Evolutionary conservation across 2,888 invertebrate species (phyloP).

Genomic region (Aporophyla nigra): DNA sequence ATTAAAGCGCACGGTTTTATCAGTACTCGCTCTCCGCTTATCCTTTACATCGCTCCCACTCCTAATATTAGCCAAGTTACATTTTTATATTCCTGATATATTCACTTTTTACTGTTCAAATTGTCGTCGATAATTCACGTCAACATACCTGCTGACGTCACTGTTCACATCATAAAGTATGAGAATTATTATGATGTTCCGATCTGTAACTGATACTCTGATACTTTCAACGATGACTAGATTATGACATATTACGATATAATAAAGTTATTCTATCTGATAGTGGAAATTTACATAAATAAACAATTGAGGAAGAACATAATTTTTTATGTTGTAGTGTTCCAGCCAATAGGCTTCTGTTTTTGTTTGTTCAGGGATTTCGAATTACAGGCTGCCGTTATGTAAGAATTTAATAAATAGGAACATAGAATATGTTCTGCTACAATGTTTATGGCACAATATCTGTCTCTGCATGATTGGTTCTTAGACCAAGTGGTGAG

Average conservation of each 20-base stretch:
- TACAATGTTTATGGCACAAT: not conserved
- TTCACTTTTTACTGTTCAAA: slow-evolving; percentile 74
- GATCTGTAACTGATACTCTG: slow-evolving; percentile 62
- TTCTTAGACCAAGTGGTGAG: not conserved
- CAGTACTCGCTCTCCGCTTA: slow-evolving; percentile 29
- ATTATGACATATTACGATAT: slow-evolving; percentile 65
- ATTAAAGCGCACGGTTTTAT: not conserved
- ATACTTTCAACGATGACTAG: slow-evolving; percentile 58
- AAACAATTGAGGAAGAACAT: slow-evolving; percentile 54
- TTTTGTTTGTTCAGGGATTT: slow-evolving; percentile 19
- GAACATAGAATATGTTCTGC: not conserved
- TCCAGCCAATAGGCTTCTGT: slow-evolving; percentile 49
- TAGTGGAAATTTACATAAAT: slow-evolving; percentile 62
- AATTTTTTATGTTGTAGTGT: slow-evolving; percentile 44
- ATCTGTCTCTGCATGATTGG: not conserved
- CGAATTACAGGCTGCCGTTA: slow-evolving; percentile 5
- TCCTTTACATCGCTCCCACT: slow-evolving; percentile 37
- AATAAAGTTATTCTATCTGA: slow-evolving; percentile 65
- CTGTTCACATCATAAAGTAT: slow-evolving; percentile 60
- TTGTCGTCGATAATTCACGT: slow-evolving; percentile 70
- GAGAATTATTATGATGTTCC: slow-evolving; percentile 64
- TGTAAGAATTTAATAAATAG: slow-evolving; percentile 29
- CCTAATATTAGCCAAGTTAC: slow-evolving; percentile 74
- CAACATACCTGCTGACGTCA: slow-evolving; percentile 57
- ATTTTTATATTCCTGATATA: slow-evolving; percentile 76